Evolutionary conservation across 2,888 invertebrate species (phyloP).

Genomic region (Maniola hyperantus): DNA sequence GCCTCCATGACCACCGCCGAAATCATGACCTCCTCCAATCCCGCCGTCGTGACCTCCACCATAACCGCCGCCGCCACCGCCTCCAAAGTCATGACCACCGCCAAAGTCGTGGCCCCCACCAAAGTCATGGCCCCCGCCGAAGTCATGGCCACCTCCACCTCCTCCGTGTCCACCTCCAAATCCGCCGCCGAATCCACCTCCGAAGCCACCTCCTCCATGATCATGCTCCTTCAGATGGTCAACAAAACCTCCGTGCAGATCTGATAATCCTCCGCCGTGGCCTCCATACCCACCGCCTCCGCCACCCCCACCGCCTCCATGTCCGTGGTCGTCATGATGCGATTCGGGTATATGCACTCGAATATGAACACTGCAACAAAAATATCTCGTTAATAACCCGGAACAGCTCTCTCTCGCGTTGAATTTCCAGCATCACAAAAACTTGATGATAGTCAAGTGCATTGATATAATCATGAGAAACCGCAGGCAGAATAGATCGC

Average conservation of each 20-base stretch:
- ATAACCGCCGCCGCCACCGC: constrained; percentile 34
- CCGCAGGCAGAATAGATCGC: constrained; percentile 52
- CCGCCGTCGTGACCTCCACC: constrained; percentile 43
- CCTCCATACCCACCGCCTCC: constrained; percentile 46
- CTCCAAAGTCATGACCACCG: constrained; percentile 36
- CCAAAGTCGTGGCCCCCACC: constrained; percentile 38
- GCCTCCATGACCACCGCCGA: constrained; percentile 42
- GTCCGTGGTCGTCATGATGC: constrained; percentile 60
- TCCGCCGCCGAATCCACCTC: constrained; percentile 49
- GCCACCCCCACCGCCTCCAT: constrained; percentile 48
- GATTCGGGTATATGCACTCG: constrained; percentile 80
- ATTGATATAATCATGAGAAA: constrained; percentile 35
- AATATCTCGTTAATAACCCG: constrained; percentile 31
- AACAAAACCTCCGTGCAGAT: constrained; percentile 60
- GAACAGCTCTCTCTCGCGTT: constrained; percentile 18
- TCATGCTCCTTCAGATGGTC: constrained; percentile 56
- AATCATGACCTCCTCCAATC: constrained; percentile 47
- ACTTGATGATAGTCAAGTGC: constrained; percentile 31
- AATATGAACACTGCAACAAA: constrained; percentile 80
- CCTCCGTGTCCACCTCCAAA: constrained; percentile 44
- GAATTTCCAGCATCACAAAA: constrained; percentile 30
- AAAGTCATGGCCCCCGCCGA: constrained; percentile 36
- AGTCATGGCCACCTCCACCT: constrained; percentile 43
- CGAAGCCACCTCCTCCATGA: constrained; percentile 49
- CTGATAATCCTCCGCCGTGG: constrained; percentile 52